Evolutionary conservation across 30 jellyfish, hydroid and myxozoan genomes (phyloP).

Genomic region (Pseudorhiza aurosa): DNA sequence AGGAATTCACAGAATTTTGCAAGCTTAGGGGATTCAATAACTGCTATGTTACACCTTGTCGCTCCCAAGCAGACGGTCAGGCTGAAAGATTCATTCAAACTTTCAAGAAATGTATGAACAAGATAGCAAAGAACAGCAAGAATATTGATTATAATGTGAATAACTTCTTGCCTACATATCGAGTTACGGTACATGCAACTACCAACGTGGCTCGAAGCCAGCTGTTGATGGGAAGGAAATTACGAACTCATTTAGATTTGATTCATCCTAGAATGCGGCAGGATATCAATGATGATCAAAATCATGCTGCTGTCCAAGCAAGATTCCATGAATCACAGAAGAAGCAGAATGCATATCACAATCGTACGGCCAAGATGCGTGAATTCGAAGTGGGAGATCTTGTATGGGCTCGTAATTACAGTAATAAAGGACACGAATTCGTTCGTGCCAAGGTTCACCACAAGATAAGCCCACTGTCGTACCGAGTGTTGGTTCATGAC

Average conservation of each 20-base stretch:
- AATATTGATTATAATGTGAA: conserved; percentile 46
- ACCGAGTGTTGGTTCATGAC: conserved; percentile 27
- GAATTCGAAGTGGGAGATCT: conserved; percentile 42
- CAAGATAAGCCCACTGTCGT: conserved; percentile 23
- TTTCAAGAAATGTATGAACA: conserved; percentile 60
- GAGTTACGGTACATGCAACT: conserved; percentile 52
- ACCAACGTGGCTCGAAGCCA: conserved; percentile 49
- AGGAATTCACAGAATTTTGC: conserved; percentile 62
- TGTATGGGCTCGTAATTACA: conserved; percentile 47
- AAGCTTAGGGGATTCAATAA: conserved; percentile 66
- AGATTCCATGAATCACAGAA: conserved; percentile 22
- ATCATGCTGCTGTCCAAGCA: conserved; percentile 34
- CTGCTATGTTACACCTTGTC: conserved; percentile 67
- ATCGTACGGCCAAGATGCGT: conserved; percentile 44
- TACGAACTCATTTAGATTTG: conserved; percentile 17
- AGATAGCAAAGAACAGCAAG: conserved; percentile 49
- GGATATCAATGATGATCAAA: conserved; percentile 21
- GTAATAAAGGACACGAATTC: conserved; percentile 36
- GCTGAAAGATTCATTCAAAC: conserved; percentile 60
- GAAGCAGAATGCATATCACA: conserved; percentile 50
- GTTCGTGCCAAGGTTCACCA: conserved; percentile 61
- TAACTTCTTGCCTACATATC: conserved; percentile 47
- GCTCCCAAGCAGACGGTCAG: conserved; percentile 53
- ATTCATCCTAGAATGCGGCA: conserved; percentile 31
- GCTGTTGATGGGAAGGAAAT: conserved; percentile 23